Conservation (phyloP, 1,140 invertebrate species). For the Trinorchestia longiramus region DNA sequence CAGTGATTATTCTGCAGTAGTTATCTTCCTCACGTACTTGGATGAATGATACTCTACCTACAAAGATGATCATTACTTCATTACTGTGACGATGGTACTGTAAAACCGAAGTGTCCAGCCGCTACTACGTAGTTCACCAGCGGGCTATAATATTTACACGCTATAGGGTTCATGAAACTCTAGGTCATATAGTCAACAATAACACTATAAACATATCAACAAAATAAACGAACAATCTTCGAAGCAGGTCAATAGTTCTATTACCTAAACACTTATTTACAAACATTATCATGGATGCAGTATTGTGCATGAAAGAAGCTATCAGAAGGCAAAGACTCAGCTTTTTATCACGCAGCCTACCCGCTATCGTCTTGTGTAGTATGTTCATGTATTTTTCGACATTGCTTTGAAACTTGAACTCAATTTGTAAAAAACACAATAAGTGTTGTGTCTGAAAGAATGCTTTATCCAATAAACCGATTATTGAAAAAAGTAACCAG, state of each 20-base stretch:
- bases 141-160: constrained; percentile 25
- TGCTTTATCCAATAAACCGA: neutral
- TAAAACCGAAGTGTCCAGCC: neutral
- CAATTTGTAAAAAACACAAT: neutral
- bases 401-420: neutral
- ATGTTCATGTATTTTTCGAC: neutral
- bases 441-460: neutral
- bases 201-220: constrained; percentile 54
- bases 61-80: neutral
- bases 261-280: constrained; percentile 15
- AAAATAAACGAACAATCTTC: constrained; percentile 49
- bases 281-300: constrained; percentile 35
- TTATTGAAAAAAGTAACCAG: neutral
- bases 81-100: neutral
- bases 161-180: constrained; percentile 39
- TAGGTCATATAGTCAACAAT: constrained; percentile 35
- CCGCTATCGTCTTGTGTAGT: neutral
- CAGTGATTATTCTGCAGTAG: neutral
- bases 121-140: neutral
- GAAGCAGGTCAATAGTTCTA: constrained; percentile 31
- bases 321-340: constrained; percentile 28
- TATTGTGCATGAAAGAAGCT: constrained; percentile 44
- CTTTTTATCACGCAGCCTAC: constrained; percentile 39
- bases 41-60: neutral
- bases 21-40: neutral